These are phyloP conservation scores for Agrilus cyanescens DNA, from an alignment of 2,888 invertebrate species.

Conservation along the genomic window DNA sequence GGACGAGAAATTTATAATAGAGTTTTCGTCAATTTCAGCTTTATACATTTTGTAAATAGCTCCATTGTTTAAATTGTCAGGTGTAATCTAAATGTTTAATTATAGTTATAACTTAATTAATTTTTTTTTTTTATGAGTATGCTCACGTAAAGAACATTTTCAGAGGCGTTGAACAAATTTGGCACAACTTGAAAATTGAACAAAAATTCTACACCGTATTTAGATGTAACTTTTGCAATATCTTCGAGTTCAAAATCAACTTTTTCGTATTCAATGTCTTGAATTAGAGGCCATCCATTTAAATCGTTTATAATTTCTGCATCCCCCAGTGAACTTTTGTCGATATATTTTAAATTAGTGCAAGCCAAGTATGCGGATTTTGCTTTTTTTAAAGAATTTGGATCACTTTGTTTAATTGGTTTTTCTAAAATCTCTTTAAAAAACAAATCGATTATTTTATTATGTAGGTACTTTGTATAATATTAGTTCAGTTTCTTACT, in stretches of 20 bases:
- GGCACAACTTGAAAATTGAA: constrained; percentile 27
- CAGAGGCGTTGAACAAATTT: constrained; percentile 23
- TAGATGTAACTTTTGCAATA: constrained; percentile 26
- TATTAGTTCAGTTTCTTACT: constrained; percentile 21
- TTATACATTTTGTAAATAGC: too few relatives aligned
- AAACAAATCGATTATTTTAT: not conserved
- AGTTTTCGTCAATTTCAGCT: not conserved
- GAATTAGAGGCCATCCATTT: constrained; percentile 29
- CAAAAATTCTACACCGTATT: constrained; percentile 31
- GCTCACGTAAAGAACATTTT: constrained; percentile 29
- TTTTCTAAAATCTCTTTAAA: constrained; percentile 26
- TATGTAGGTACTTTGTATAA: not conserved
- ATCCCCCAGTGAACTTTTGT: constrained; percentile 25
- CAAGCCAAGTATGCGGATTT: constrained; percentile 31
- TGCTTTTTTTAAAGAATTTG: constrained; percentile 29
- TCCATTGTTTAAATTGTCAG: constrained; percentile 3
- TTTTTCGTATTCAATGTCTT: constrained; percentile 3
- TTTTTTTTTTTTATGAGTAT: not conserved
- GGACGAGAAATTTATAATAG: not conserved
- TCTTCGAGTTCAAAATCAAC: constrained; percentile 25
- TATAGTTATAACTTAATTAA: not conserved
- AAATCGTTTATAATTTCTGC: constrained; percentile 23
- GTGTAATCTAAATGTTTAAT: not conserved
- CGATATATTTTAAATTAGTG: constrained; percentile 21
- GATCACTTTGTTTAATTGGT: constrained; percentile 19